Percentiles rank a stretch among this genome's conserved stretches.
Evolutionary conservation across 2,888 invertebrate genomes (phyloP).

Genomic region (Tholera decimalis): DNA sequence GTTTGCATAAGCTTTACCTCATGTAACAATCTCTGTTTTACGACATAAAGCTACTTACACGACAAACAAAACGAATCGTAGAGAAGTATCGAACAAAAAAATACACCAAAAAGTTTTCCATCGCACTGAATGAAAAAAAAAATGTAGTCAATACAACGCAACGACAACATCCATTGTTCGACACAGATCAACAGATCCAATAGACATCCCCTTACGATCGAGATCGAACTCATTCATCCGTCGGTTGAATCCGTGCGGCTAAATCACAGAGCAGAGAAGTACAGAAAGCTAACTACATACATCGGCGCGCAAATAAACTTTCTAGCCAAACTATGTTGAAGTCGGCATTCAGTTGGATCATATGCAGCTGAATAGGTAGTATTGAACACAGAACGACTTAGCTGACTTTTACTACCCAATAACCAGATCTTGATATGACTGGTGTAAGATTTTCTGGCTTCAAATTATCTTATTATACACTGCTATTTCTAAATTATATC

Average conservation of each 20-base stretch:
- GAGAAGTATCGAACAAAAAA: conserved; percentile 6
- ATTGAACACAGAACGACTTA: no score
- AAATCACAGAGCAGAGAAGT: conserved; percentile 55
- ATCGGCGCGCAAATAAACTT: not conserved
- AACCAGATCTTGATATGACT: not conserved
- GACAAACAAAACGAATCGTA: conserved; percentile 9
- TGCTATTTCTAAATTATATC: no score
- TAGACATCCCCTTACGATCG: conserved; percentile 73
- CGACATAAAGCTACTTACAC: conserved; percentile 15
- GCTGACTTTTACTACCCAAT: not conserved
- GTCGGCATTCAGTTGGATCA: not conserved
- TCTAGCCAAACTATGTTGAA: no score
- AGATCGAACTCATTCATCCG: conserved; percentile 82
- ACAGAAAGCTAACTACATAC: conserved; percentile 3
- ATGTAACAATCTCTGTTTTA: conserved; percentile 18
- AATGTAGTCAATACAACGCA: conserved; percentile 53
- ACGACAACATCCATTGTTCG: conserved; percentile 57
- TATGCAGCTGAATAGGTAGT: not conserved
- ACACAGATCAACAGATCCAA: conserved; percentile 60
- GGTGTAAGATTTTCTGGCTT: not conserved
- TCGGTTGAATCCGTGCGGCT: conserved; percentile 50
- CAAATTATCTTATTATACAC: no score
- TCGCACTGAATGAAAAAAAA: conserved; percentile 36
- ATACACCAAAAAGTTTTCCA: conserved; percentile 14
- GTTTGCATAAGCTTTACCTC: conserved; percentile 18